A percentile compares a stretch with the other conserved stretches of the same genome.
Conservation (phyloP, 2,113 vertebrate species). For the Bambusicola thoracicus region DNA sequence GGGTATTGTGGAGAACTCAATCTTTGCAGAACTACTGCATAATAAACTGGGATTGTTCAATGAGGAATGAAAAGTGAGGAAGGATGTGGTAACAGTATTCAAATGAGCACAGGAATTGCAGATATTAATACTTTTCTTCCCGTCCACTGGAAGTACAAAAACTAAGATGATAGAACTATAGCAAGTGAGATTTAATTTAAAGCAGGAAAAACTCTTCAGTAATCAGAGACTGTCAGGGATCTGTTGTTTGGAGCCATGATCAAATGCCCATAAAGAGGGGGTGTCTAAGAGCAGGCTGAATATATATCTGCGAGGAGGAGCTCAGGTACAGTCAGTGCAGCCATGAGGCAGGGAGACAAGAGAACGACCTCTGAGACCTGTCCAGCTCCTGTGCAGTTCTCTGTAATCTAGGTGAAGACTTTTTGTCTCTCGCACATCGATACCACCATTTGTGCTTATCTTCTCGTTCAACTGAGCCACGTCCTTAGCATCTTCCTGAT, state of each 20-base stretch:
- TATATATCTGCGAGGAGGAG: background rate
- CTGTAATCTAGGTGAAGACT: background rate
- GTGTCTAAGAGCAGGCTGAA: background rate
- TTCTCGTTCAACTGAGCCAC: background rate
- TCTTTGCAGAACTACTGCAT: background rate
- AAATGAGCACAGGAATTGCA: background rate
- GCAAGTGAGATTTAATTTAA: constrained; percentile 43
- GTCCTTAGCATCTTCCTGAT: background rate
- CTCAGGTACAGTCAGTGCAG: background rate
- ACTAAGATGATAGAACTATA: constrained; percentile 17
- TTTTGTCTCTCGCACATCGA: background rate
- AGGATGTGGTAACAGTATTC: background rate
- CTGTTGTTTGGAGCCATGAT: constrained; percentile 20
- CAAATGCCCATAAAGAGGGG: background rate
- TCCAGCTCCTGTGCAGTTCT: background rate
- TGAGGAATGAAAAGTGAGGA: background rate
- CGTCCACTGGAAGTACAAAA: background rate
- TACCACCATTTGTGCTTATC: background rate
- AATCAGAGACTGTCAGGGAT: background rate
- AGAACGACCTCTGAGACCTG: background rate
- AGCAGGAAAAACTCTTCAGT: constrained; percentile 17
- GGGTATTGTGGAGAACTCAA: too few species aligned
- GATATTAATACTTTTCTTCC: background rate
- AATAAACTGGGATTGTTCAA: background rate
- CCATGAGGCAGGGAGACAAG: background rate